Evolutionary conservation across 2,888 invertebrate species (phyloP), one percentile per base, ranked within the genome.

Genomic region (Cancer borealis): DNA sequence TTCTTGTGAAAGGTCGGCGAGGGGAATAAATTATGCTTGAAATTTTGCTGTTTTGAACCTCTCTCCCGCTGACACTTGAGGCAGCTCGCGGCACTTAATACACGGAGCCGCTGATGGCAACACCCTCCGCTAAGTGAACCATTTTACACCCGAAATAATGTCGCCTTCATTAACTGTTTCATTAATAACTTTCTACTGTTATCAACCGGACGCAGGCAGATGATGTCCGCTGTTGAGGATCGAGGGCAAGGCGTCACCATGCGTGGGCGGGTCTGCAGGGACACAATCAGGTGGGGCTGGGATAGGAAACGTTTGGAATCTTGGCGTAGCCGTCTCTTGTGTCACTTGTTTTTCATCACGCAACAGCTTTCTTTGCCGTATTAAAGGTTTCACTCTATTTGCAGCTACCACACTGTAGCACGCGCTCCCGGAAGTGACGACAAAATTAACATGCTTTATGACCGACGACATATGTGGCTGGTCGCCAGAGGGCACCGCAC

Each of bases 121-220:
- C 92, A 93, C 73, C 73, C 47, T 5, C 84, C 88, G 89, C 92
- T 89, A 30, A 89, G 89, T 88, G 73, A 93, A 60, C 73, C 92
- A 60, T 93, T 93, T 93, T 93, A 73, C 92, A 46, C 92, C 89
- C n/a, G 88, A 93, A 93, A 89, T 88, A 93, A 88, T 88, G 66
- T 89, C 60, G 60, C 89, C 73, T 93, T 89, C 66, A 88, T 92
- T 88, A 92, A 92, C 46, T 45, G 88, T 92, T 92, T 88, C 84
- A 88, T 60, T 88, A 87, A 92, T 88, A 54, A 92, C 87, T 88
- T 49, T 79, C 92, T 92, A 73, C 49, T 91, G 66, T 91, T 91
- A 91, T 91, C 60, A 45, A 91, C 60, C 60, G 66, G 66, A 66
- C 91, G 73, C 26, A 26, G 66, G 66, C 45, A 60, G 39, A 21